Conservation (phyloP, 2,113 vertebrate genomes). For the Hemibagrus wyckioides region DNA sequence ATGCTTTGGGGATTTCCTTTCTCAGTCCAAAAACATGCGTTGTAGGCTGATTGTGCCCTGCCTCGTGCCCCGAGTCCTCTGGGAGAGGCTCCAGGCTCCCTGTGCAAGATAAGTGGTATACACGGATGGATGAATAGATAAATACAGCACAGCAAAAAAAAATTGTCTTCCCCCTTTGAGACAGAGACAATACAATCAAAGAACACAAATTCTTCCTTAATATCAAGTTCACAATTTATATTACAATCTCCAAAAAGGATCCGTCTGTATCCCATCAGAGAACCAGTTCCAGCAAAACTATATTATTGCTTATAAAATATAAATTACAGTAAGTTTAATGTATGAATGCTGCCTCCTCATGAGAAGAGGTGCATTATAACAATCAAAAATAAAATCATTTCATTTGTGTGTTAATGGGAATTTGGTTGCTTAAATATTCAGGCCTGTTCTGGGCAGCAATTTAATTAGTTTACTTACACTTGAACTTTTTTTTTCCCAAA, state of each 20-base stretch:
- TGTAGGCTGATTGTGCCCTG: too few species aligned
- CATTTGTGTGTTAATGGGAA: conserved; percentile 34
- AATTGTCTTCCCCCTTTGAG: background rate
- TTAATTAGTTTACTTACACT: conserved; percentile 31
- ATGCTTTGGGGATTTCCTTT: too few species aligned
- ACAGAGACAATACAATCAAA: background rate
- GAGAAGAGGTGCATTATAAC: background rate
- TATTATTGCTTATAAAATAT: background rate
- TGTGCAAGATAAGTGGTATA: too few species aligned
- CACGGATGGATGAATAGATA: background rate
- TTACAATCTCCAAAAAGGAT: conserved; percentile 12
- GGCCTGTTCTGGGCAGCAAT: background rate
- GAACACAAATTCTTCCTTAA: background rate
- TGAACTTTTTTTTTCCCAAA: conserved; percentile 9
- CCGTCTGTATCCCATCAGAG: background rate
- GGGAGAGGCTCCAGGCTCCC: too few species aligned
- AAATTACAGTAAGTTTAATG: background rate
- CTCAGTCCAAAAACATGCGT: too few species aligned
- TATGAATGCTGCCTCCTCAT: background rate
- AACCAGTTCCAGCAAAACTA: conserved; percentile 4
- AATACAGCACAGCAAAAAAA: background rate
- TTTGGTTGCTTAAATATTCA: background rate
- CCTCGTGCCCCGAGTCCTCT: too few species aligned
- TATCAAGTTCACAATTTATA: background rate
- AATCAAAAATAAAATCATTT: conserved; percentile 18